Evolutionary conservation across 2,797 vertebrate species (phyloP).

Genomic region (Pangasius macronema): DNA sequence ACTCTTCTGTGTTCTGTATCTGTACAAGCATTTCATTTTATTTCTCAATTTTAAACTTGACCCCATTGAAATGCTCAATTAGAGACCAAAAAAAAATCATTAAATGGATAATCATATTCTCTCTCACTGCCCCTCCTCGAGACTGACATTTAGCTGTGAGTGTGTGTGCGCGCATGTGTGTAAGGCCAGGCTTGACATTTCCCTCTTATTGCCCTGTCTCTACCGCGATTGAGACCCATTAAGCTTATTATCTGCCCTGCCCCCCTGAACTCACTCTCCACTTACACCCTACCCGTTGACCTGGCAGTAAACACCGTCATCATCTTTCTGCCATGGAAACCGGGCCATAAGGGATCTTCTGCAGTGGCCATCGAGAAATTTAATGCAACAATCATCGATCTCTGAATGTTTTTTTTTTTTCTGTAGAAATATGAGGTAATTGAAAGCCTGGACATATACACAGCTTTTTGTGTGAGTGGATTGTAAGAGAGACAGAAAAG

Average conservation of each 20-base stretch:
- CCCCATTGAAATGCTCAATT: constrained; percentile 35
- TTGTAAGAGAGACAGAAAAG: background rate
- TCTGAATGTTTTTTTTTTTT: constrained; percentile 46
- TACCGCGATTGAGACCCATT: constrained; percentile 54
- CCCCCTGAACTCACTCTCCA: constrained; percentile 66
- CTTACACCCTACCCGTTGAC: constrained; percentile 64
- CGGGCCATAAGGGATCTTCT: background rate
- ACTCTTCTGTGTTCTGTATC: background rate
- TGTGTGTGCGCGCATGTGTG: constrained; percentile 3
- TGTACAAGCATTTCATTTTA: background rate
- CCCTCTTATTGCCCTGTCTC: constrained; percentile 58
- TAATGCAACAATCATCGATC: constrained; percentile 48
- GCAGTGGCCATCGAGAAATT: constrained; percentile 36
- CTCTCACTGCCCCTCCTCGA: constrained; percentile 43
- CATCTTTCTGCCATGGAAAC: constrained; percentile 44
- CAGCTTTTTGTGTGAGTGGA: background rate
- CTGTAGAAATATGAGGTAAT: constrained; percentile 26
- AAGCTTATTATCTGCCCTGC: constrained; percentile 43
- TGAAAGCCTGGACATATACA: constrained; percentile 8
- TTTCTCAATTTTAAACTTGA: constrained; percentile 8
- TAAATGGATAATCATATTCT: constrained; percentile 40
- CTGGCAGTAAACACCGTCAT: constrained; percentile 55
- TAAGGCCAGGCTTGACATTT: constrained; percentile 42
- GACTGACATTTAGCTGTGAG: constrained; percentile 38
- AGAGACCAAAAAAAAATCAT: constrained; percentile 24